Evolutionary conservation across 2,113 vertebrate species (phyloP), one percentile per base, ranked within the genome.

Genomic region (Hyperoodon ampullatus): DNA sequence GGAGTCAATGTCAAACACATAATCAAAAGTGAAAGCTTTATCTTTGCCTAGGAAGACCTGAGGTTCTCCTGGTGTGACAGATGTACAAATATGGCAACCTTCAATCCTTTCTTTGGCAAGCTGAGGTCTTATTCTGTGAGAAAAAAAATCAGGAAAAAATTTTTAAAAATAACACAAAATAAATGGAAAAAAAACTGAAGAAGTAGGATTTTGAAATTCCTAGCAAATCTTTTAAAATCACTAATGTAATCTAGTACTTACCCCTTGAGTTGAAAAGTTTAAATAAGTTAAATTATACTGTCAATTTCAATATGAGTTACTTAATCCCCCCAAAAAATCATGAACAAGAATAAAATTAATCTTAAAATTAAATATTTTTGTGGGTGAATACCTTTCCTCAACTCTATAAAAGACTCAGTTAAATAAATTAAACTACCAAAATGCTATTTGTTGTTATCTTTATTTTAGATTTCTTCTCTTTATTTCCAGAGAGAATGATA

Each of bases 31-130:
- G 98, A 99, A 99, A 97, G 99, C 99, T 93, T 99, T 99, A 97
- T 99, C 99, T 97, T 99, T 99, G 94, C 99, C 99, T 97, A 99
- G 98, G 94, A 99, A 98, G 97, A 99, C 99, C 97, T 99, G 99
- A 50, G 99, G 99, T 97, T 99, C 99, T 23, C 99, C 99, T 2
- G 99, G 99, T 95, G 99, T 99, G 96, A 99, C 99, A 26, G 99
- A 99, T 0, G 99, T 99, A 94, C 99, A 99, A 97, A 99, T 99
- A 98, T 99, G 99, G 96, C 99, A 99, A 94, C 99, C 99, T 98
- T 99, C 99, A 60, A 99, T 99, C 98, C 99, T 99, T 98, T 99
- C 99, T 98, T 99, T 99, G 97, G 99, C 99, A 97, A 99, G 98
- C 97, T 99, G 99, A 95, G 99, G 99, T 98, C 99, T 99, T 96